Evolutionary conservation across 64 coral and sea anemone species (phyloP), one percentile per base, ranked within the genome.

Genomic region (Actinia tenebrosa): DNA sequence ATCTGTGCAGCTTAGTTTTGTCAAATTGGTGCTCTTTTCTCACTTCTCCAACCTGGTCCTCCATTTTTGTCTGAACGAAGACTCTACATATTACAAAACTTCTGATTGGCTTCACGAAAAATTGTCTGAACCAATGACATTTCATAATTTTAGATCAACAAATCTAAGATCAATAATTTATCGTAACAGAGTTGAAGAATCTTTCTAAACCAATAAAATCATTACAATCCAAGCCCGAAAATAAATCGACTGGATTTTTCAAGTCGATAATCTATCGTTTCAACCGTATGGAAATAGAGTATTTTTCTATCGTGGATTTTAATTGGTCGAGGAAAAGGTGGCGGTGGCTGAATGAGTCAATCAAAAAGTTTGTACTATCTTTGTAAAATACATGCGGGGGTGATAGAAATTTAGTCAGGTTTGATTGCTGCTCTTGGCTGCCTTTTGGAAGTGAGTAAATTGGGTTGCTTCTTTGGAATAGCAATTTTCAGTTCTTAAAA

Each of bases 1-100:
- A 95, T 50, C 62, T 71, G 44, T 99, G 89, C 53, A 99, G 87
- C 16, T 75, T 63, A 30, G 1, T 19, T 53, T 95, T 85, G 72
- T 95, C 86, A 82, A 98, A 95, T 22, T 16, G 69, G 78, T 98
- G 96, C 78, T 95, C 90, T 30, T n/a, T 79, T 56, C 93, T 90
- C 16, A 98, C 93, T 71, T 53, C 16, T 7, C 79, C 85, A 27
- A 84, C 1, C 19, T 91, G 80, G 63, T 66, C 63, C 86, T 55
- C 93, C 92, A 92, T 92, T 91, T 92, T 55, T 85, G 60, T 60
- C 60, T 85, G 8, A 0, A 22, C 17, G 45, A 81, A 53, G 20
- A 81, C 46, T 27, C 27, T n/a, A 81, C 13, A 53, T 47, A 50
- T 2, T 50, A 53, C 79, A 10, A 50, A 23, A 9, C 7, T 16